Base-by-base conservation (phyloP, 2,888 invertebrate genomes). In the Chrysomela aeneicollis region DNA sequence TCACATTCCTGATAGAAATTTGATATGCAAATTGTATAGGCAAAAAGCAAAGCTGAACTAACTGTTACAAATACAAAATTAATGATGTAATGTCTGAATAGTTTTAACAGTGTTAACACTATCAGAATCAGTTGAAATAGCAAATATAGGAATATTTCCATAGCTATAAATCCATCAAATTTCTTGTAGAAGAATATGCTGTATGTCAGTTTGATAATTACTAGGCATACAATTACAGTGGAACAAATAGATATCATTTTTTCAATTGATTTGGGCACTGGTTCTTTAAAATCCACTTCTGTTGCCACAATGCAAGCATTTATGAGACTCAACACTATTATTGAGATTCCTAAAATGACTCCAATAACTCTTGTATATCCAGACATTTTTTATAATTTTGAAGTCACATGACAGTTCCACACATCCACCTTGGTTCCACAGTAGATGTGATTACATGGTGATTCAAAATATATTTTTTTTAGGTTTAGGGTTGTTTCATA, bases 401-500 rank as follows among this genome's bases (percentile, higher is more conserved):
- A 52, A 46, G 18, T 26, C 12, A 10, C 17, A 53, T 10, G 22
- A 15, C n/a, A n/a, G n/a, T n/a, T n/a, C n/a, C n/a, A n/a, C n/a
- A n/a, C n/a, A n/a, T n/a, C n/a, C n/a, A n/a, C 21, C 22, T 30
- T 22, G 51, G 15, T 17, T 58, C 10, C 47, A 26, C n/a, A 26
- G 15, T 51, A 12, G 15, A 51, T 22, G 1, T 65, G 55, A 35
- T 51, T 17, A 8, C 22, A 51, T 21, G 15, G 26, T 4, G 22
- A 51, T 26, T 42, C 51, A n/a, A n/a, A n/a, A 21, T 51, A 46
- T 52, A 35, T 59, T 54, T 52, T 66, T 84, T 85, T 70, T 79
- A 90, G 90, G 75, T 89, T 94, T 74, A 87, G 97, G 51, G 87
- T 96, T 64, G 87, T 95, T 5, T 88, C 90, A 0, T 98, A 98